phyloP scores from a whole-genome alignment of 1,140 invertebrate genomes.

The Subanguina moxae region DNA sequence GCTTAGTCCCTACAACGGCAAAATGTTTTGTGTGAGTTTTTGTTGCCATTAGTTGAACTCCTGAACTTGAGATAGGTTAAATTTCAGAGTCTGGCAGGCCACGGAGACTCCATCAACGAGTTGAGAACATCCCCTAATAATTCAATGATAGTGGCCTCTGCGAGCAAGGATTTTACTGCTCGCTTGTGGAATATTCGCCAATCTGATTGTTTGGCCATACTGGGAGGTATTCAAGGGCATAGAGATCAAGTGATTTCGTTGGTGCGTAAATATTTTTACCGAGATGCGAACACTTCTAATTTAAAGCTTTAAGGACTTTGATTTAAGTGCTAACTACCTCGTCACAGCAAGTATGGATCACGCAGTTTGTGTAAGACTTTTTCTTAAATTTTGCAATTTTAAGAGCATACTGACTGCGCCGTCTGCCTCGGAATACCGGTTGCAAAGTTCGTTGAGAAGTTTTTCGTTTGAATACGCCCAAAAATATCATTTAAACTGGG shows the following conservation, averaged over 20 bases:
- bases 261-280: constrained; percentile 23
- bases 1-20: constrained; percentile 30
- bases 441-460: no score
- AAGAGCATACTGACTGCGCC: no score
- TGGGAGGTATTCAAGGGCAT: constrained; percentile 39
- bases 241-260: constrained; percentile 46
- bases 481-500: no score
- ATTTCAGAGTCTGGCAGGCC: constrained; percentile 35
- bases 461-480: no score
- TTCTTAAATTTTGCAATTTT: no score
- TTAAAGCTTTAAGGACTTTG: constrained; percentile 35
- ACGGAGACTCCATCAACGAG: constrained; percentile 42
- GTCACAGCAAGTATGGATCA: constrained; percentile 45
- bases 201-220: constrained; percentile 35
- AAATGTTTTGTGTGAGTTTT: constrained; percentile 33
- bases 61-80: constrained; percentile 1
- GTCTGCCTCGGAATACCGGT: no score
- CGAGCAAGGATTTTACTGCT: constrained; percentile 44
- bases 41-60: neutral
- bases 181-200: constrained; percentile 38
- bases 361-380: constrained; percentile 9
- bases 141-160: constrained; percentile 46
- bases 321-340: constrained; percentile 26
- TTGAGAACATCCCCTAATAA: constrained; percentile 31
- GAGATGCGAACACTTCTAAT: neutral